Percentiles rank a stretch among this genome's conserved stretches.
These are phyloP conservation scores for Pristionchus maxplancki DNA, from an alignment of 2,888 invertebrate genomes.

Conservation along the genomic window DNA sequence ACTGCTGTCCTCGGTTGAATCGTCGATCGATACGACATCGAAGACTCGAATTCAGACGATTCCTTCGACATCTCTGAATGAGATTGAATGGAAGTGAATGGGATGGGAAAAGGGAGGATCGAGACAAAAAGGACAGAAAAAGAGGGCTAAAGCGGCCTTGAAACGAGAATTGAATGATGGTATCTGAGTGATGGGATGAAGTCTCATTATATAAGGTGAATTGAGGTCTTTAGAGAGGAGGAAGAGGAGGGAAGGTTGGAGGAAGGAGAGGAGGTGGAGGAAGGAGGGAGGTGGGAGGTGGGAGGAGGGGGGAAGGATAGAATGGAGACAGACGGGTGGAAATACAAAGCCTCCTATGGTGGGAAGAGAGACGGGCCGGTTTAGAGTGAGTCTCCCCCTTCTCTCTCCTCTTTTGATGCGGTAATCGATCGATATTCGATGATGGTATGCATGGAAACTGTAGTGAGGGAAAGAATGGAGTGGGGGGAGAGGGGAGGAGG, in stretches of 20 bases:
- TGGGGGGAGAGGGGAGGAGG: background rate
- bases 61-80: conserved; percentile 57
- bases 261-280: background rate
- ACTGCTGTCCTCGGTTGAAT: conserved; percentile 70
- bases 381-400: background rate
- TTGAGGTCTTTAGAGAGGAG: conserved; percentile 8
- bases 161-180: conserved; percentile 30
- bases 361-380: conserved; percentile 27
- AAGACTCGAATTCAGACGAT: conserved; percentile 67
- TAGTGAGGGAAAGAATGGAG: background rate
- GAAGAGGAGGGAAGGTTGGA: conserved; percentile 6
- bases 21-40: conserved; percentile 72
- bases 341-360: conserved; percentile 27
- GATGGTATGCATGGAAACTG: conserved; percentile 24
- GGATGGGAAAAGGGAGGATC: conserved; percentile 36
- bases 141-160: conserved; percentile 24
- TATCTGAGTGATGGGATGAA: conserved; percentile 34
- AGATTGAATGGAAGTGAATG: conserved; percentile 52
- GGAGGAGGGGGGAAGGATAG: conserved; percentile 20
- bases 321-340: background rate
- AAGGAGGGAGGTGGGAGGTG: background rate
- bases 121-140: conserved; percentile 5
- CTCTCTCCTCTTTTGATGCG: background rate
- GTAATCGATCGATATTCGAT: conserved; percentile 16
- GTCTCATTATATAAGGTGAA: conserved; percentile 14